Percentiles rank a stretch among this genome's conserved stretches.
These are phyloP conservation scores for Cactoblastis cactorum DNA, from an alignment of 2,888 invertebrate genomes.

Conservation along the genomic window DNA sequence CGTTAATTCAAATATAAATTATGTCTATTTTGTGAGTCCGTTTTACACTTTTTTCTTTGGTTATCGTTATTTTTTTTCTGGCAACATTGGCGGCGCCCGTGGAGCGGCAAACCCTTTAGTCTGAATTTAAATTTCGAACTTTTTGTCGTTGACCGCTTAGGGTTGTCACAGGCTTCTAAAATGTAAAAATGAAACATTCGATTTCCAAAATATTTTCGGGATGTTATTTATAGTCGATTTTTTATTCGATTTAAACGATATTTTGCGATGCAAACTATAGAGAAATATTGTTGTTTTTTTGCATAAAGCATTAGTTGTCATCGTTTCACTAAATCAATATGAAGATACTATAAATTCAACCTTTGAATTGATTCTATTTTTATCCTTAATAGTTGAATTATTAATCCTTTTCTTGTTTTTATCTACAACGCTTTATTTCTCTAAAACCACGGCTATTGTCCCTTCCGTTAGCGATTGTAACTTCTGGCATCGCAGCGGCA, in stretches of 20 bases:
- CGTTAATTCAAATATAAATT: constrained; percentile 73
- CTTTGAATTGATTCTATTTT: not conserved
- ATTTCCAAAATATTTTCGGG: not conserved
- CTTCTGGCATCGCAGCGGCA: constrained; percentile 32
- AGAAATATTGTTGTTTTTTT: no score
- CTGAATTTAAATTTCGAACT: constrained; percentile 52
- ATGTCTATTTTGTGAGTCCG: constrained; percentile 68
- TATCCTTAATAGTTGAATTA: constrained; percentile 39
- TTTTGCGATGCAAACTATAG: no score
- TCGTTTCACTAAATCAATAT: not conserved
- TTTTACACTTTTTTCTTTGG: constrained; percentile 69
- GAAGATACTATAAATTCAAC: not conserved
- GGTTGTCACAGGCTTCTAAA: constrained; percentile 11
- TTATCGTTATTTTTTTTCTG: constrained; percentile 47
- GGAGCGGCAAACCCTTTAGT: constrained; percentile 67
- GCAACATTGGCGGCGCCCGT: constrained; percentile 63
- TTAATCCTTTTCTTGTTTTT: constrained; percentile 64
- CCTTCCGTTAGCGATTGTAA: constrained; percentile 32
- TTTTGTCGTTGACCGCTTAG: constrained; percentile 24
- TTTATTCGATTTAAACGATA: not conserved
- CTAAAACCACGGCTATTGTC: constrained; percentile 36
- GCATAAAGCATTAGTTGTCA: not conserved
- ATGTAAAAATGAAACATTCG: constrained; percentile 3
- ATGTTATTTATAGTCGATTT: not conserved
- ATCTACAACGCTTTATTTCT: constrained; percentile 61